Evolutionary conservation across 2,888 invertebrate species (phyloP).

Genomic region (Stenchaetothrips biformis): DNA sequence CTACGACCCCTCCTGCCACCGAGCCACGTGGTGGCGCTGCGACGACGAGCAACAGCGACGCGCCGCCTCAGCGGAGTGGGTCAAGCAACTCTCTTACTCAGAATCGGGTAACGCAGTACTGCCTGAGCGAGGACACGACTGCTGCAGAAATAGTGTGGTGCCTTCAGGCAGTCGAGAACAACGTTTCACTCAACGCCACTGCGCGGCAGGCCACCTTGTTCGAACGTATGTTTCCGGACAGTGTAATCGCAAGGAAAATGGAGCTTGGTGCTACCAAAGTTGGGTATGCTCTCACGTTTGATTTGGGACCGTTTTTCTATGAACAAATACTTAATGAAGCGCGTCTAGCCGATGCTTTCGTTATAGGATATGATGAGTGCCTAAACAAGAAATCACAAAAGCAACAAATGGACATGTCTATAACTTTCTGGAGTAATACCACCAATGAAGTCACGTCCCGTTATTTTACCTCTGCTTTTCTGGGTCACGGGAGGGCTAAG

Average conservation of each 20-base stretch:
- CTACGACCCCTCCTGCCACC: too few species aligned
- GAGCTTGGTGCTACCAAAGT: not conserved
- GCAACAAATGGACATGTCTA: slow-evolving; percentile 39
- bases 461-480: slow-evolving; percentile 38
- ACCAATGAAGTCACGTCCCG: slow-evolving; percentile 36
- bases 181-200: not conserved
- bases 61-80: too few species aligned
- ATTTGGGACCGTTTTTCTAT: not conserved
- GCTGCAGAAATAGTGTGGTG: not conserved
- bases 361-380: not conserved
- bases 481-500: slow-evolving; percentile 36
- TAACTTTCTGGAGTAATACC: slow-evolving; percentile 38
- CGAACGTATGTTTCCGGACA: not conserved
- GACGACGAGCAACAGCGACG: too few species aligned
- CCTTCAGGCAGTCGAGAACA: not conserved
- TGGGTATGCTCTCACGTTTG: not conserved
- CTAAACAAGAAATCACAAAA: not conserved
- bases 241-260: not conserved
- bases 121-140: not conserved
- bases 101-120: too few species aligned
- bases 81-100: too few species aligned
- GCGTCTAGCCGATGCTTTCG: not conserved
- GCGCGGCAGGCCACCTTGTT: not conserved
- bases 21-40: too few species aligned
- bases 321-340: not conserved